Percentiles rank a stretch among this genome's conserved stretches.
These are phyloP conservation scores for Pseudomyrmex pallidus DNA, from an alignment of 1,140 invertebrate genomes.

Conservation along the genomic window DNA sequence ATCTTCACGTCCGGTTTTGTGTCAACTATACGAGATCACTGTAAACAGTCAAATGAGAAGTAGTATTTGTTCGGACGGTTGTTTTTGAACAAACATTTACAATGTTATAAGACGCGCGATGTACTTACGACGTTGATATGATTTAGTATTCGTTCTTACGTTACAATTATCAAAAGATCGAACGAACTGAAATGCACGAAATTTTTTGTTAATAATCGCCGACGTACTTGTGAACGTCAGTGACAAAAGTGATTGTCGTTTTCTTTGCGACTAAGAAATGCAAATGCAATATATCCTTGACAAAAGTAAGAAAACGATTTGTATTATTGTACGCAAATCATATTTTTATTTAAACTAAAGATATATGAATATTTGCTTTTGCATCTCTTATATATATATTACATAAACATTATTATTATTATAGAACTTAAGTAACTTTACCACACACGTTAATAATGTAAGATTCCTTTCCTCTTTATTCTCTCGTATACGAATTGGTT, in stretches of 20 bases:
- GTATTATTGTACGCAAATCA: background rate
- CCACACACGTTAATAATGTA: background rate
- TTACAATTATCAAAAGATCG: constrained; percentile 18
- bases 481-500: constrained; percentile 17
- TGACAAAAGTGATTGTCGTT: background rate
- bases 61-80: constrained; percentile 40
- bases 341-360: background rate
- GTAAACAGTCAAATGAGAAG: constrained; percentile 43
- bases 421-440: constrained; percentile 3
- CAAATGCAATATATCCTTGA: constrained; percentile 1
- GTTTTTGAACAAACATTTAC: constrained; percentile 17
- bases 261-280: background rate
- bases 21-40: background rate
- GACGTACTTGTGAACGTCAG: background rate
- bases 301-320: background rate
- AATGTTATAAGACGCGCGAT: constrained; percentile 2
- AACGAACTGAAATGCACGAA: background rate
- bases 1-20: constrained; percentile 52
- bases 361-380: background rate
- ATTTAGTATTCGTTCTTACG: constrained; percentile 8
- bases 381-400: background rate
- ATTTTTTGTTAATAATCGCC: background rate
- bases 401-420: background rate
- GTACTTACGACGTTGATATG: constrained; percentile 55
- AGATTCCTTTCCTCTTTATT: constrained; percentile 9